A percentile compares a stretch with the other conserved stretches of the same genome.
Evolutionary conservation across 2,888 invertebrate species (phyloP).

Genomic region (Oligia latruncula): DNA sequence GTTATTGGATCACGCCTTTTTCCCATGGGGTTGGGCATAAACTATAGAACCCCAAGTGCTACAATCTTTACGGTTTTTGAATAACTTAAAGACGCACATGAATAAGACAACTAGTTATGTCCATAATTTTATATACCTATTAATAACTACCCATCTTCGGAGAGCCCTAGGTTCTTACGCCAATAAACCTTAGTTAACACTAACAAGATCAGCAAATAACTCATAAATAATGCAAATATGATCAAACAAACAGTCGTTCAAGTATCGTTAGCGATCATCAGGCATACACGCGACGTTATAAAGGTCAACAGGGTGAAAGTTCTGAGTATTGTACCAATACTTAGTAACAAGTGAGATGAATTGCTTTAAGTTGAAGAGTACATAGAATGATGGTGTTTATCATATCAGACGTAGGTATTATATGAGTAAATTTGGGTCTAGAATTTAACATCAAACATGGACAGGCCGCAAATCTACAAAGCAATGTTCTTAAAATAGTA

Average conservation of each 20-base stretch:
- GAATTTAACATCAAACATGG: not conserved
- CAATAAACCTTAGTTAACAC: slow-evolving; percentile 14
- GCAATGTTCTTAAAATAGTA: not conserved
- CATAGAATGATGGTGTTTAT: slow-evolving; percentile 7
- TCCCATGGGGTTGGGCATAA: too few species aligned
- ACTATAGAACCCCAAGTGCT: too few species aligned
- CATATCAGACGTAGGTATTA: not conserved
- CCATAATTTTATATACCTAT: not conserved
- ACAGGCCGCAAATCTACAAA: not conserved
- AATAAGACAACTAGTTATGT: not conserved
- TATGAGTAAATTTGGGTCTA: not conserved
- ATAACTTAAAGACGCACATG: not conserved
- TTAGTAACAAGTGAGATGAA: slow-evolving; percentile 53
- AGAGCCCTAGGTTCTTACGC: not conserved
- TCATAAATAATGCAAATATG: slow-evolving; percentile 52
- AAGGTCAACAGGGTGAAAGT: slow-evolving; percentile 83
- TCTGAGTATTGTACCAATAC: slow-evolving; percentile 74
- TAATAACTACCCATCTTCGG: not conserved
- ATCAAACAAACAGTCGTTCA: slow-evolving; percentile 52
- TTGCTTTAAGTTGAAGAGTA: slow-evolving; percentile 50
- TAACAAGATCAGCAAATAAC: slow-evolving; percentile 28
- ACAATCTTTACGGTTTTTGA: not conserved
- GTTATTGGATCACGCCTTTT: not conserved
- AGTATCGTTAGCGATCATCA: slow-evolving; percentile 52
- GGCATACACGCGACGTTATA: slow-evolving; percentile 69